These are phyloP conservation scores for Trachurus trachurus DNA, from an alignment of 2,797 vertebrate species.

Conservation along the genomic window DNA sequence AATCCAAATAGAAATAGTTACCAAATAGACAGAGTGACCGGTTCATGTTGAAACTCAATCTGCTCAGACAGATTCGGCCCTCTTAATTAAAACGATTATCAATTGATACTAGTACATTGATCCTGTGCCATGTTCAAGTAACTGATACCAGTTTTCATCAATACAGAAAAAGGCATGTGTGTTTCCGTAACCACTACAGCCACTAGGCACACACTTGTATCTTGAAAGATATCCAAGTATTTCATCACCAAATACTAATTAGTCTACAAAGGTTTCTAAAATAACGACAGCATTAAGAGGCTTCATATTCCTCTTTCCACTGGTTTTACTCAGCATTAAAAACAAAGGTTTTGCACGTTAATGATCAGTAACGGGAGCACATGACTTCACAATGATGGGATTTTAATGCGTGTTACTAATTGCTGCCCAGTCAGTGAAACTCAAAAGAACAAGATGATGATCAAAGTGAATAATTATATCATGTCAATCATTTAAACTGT, in stretches of 20 bases:
- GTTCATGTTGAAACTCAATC: constrained; percentile 1
- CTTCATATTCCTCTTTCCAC: constrained; percentile 5
- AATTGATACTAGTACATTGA: background rate
- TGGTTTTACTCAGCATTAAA: constrained; percentile 34
- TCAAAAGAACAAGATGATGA: constrained; percentile 9
- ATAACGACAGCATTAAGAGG: constrained; percentile 5
- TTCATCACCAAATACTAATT: constrained; percentile 9
- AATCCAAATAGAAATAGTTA: background rate
- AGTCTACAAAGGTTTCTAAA: background rate
- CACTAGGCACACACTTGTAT: background rate
- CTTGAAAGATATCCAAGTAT: background rate
- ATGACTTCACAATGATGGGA: background rate
- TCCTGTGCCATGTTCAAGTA: background rate
- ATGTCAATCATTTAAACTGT: constrained; percentile 15
- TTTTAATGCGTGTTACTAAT: constrained; percentile 17
- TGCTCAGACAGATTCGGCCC: background rate
- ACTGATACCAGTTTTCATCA: background rate
- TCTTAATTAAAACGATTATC: background rate
- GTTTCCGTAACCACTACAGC: constrained; percentile 20
- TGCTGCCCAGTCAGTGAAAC: background rate
- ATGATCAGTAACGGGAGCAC: constrained; percentile 10
- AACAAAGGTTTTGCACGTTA: constrained; percentile 25
- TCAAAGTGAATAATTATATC: constrained; percentile 25
- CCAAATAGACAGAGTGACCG: constrained; percentile 1
- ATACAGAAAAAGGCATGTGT: background rate